Base-by-base conservation (phyloP, 1,140 invertebrate species). In the Megalonaias nervosa region DNA sequence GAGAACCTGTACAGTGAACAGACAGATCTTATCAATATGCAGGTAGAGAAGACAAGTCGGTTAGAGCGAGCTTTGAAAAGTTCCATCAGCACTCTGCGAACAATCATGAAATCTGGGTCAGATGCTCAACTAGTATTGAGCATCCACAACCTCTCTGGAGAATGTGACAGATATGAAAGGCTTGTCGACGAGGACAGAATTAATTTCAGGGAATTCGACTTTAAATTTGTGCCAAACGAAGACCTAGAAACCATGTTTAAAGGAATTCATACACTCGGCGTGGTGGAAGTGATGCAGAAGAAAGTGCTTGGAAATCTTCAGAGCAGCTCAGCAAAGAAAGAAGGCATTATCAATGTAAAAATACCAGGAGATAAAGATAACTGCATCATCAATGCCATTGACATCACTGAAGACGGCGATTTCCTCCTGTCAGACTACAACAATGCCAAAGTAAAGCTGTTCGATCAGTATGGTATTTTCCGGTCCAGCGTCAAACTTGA, bases 361-460 rank as follows among this genome's bases (percentile, higher is more conserved):
- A 69, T 78, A 15, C 73, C 68, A 38, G 76, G 76, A 31, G 76
- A 78, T 26, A 58, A 71, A 13, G 74, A 78, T 64, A 71, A 71
- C 31, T 73, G 76, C 58, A 78, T 78, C 71, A 69, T 78, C 58
- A 78, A 78, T 23, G 73, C 76, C 9, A 71, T 78, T 17, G 76
- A 78, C 65, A 78, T 78, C 2, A 59, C 62, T 19, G 76, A 78
- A 23, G 57, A 57, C 0, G 76, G 76, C 11, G 76, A 78, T 31
- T 64, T 78, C 16, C 68, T 78, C 26, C 26, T 78, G 58, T 78
- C 76, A 4, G 76, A 78, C 58, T 78, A 73, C 70, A 78, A 78
- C 71, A 78, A 78, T 57, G 67, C 71, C 31, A 23, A 23, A 15
- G 71, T 78, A n/a, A 78, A 78, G 60, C 55, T 78, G 31, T 78